Evolutionary conservation across 1,140 invertebrate species (phyloP).

Genomic region (Diorhabda sublineata): DNA sequence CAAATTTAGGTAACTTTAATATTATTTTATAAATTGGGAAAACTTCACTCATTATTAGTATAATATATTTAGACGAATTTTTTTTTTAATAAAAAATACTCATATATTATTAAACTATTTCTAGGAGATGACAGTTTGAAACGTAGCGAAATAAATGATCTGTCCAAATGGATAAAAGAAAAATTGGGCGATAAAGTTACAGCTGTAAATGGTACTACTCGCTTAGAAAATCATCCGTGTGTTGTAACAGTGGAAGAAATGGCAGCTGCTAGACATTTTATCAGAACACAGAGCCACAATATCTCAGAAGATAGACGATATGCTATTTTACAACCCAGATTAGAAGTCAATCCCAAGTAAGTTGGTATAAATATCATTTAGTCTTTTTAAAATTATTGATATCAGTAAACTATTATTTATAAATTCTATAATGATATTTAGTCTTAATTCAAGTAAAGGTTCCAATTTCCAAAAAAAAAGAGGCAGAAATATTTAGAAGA

Average conservation of each 20-base stretch:
- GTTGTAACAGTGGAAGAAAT: conserved; percentile 93
- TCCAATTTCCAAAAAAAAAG: too few relatives aligned
- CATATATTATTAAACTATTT: conserved; percentile 26
- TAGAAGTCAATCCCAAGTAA: conserved; percentile 91
- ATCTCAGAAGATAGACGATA: conserved; percentile 82
- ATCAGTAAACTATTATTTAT: too few relatives aligned
- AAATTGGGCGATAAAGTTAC: conserved; percentile 73
- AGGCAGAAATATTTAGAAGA: too few relatives aligned
- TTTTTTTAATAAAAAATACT: not conserved
- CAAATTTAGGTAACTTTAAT: conserved; percentile 45
- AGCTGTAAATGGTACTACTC: conserved; percentile 76
- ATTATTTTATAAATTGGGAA: too few relatives aligned
- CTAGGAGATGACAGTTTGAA: conserved; percentile 64
- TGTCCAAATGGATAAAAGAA: conserved; percentile 75
- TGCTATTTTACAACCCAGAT: conserved; percentile 80
- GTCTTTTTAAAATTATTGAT: too few relatives aligned
- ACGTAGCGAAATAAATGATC: conserved; percentile 66
- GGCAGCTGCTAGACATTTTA: conserved; percentile 91
- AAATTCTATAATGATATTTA: too few relatives aligned
- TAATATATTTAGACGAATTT: not conserved
- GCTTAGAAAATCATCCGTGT: conserved; percentile 86
- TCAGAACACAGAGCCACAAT: conserved; percentile 81
- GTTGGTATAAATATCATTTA: conserved; percentile 12
- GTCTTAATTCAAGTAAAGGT: too few relatives aligned
- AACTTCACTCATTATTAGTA: not conserved